A percentile compares a stretch with the other conserved stretches of the same genome.
Evolutionary conservation across 2,888 invertebrate genomes (phyloP).

Genomic region (Lithosia quadra): DNA sequence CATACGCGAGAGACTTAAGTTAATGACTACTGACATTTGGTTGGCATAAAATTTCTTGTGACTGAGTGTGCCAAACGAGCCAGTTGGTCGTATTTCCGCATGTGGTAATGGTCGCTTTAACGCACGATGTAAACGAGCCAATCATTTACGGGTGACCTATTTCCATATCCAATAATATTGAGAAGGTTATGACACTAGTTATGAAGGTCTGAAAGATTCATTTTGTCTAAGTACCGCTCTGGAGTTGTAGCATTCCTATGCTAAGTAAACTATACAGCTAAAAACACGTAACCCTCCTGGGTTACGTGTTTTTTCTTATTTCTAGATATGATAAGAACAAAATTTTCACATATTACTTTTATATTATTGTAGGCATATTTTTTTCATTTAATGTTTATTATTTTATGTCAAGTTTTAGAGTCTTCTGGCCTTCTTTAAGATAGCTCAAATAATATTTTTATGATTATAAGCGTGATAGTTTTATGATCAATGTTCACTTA

Average conservation of each 20-base stretch:
- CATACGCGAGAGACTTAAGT: slow-evolving; percentile 22
- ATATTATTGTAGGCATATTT: too few relatives aligned
- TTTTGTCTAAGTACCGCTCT: slow-evolving; percentile 36
- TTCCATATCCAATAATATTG: slow-evolving; percentile 48
- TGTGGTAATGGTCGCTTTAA: slow-evolving; percentile 37
- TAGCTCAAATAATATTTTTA: too few relatives aligned
- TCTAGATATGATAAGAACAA: not conserved
- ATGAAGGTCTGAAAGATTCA: slow-evolving; percentile 35
- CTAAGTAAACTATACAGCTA: too few relatives aligned
- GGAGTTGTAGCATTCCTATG: not conserved
- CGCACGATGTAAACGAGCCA: slow-evolving; percentile 46
- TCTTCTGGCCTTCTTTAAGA: too few relatives aligned
- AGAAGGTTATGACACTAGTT: slow-evolving; percentile 36
- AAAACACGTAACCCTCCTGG: too few relatives aligned
- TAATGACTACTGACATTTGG: slow-evolving; percentile 17
- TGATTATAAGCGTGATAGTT: too few relatives aligned
- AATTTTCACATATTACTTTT: too few relatives aligned
- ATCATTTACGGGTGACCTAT: slow-evolving; percentile 51
- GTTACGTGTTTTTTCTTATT: not conserved
- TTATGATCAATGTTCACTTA: too few relatives aligned
- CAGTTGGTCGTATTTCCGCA: slow-evolving; percentile 35
- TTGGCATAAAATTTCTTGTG: slow-evolving; percentile 36
- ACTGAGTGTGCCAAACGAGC: slow-evolving; percentile 40
- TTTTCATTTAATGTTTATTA: too few relatives aligned
- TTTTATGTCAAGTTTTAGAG: too few relatives aligned